Evolutionary conservation across 1,140 invertebrate genomes (phyloP), one percentile per base, ranked within the genome.

Genomic region (Trichonephila clavata): DNA sequence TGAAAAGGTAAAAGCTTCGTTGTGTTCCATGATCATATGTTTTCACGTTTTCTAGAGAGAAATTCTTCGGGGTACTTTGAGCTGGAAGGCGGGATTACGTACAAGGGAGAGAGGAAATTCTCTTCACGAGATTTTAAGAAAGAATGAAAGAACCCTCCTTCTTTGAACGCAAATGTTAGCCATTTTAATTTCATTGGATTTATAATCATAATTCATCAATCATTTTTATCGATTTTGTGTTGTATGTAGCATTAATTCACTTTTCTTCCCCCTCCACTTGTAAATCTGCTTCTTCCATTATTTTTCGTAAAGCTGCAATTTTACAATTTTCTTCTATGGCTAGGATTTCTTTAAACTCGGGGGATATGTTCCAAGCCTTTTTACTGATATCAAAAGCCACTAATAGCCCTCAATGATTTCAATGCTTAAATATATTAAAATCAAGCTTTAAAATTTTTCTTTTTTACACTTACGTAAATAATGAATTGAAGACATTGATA

Each of bases 141-240:
- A 77, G 21, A 68, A 68, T 0, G 24, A 24, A 24, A 32, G 1
- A 18, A 7, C 0, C 3, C 27, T 16, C 27, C 5, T 16, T 10
- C 32, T 77, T 39, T 2, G 32, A 77, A 18, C 18, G 50, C 50
- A 50, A 77, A 16, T 18, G 32, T 18, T 39, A 39, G 24, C 32
- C 7, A 21, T 77, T 77, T 77, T 77, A 77, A 77, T 77, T 77
- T 77, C 71, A 32, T 39, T 39, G 71, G 16, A 20, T 77, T 32
- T 18, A 32, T 39, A 77, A 71, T 71, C 27, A 6, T 14, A 39
- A 7, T 77, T 20, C 27, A 77, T 77, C 71, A 77, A 77, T 77
- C 71, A 77, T 77, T 24, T 77, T 77, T 39, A 77, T 77, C 71
- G 71, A 77, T 77, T 77, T 32, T 77, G 27, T 77, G 71, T 39